A percentile compares a stretch with the other conserved stretches of the same genome.
Conservation (phyloP, 2,113 vertebrate species). For the Trichomycterus rosablanca region DNA sequence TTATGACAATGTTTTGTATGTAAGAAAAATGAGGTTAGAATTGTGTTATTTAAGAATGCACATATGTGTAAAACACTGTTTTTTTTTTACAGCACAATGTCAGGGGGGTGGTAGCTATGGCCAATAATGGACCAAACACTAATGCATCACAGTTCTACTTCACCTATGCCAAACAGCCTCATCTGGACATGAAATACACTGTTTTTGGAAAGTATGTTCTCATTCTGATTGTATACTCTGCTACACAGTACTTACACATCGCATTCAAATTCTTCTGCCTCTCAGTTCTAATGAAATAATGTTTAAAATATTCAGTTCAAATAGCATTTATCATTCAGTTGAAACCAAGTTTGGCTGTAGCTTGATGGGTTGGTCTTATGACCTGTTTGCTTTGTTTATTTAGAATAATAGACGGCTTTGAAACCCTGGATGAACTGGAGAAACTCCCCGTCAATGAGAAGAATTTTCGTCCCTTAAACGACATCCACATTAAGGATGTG, state of each 20-base stretch:
- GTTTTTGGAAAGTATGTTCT: conserved; percentile 90
- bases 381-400: conserved; percentile 41
- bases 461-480: conserved; percentile 87
- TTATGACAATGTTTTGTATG: no score
- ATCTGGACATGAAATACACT: conserved; percentile 97
- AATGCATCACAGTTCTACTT: conserved; percentile 96
- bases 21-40: no score
- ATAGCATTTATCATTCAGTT: no score
- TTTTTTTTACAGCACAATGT: conserved; percentile 79
- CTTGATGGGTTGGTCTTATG: no score
- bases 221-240: background rate
- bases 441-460: conserved; percentile 95
- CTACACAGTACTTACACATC: no score
- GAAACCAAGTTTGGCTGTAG: no score
- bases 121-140: conserved; percentile 92
- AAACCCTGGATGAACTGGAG: conserved; percentile 92
- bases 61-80: conserved; percentile 22
- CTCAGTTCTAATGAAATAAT: no score
- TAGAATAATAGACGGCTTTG: conserved; percentile 94
- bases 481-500: conserved; percentile 87
- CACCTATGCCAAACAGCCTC: conserved; percentile 93
- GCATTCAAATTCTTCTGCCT: no score
- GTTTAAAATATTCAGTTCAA: no score
- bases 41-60: background rate
- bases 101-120: conserved; percentile 94